A percentile compares a stretch with the other conserved stretches of the same genome.
Evolutionary conservation across 2,888 invertebrate species (phyloP).

Genomic region (Andrena marginata): DNA sequence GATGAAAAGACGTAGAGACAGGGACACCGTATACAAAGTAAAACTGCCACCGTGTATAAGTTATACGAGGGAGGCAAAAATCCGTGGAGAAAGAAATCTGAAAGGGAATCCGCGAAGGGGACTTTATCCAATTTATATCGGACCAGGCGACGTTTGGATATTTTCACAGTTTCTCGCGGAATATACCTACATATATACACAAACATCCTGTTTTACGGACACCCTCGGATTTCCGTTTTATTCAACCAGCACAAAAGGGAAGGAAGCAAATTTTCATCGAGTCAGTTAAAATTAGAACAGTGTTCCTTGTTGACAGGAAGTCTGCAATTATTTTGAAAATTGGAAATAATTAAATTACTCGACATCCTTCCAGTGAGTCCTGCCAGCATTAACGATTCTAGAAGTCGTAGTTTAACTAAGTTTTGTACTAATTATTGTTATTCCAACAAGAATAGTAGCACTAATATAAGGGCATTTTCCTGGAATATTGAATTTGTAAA

Average conservation of each 20-base stretch:
- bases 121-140: slow-evolving; percentile 55
- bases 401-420: too few species aligned
- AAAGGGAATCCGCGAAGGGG: slow-evolving; percentile 33
- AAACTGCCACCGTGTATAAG: slow-evolving; percentile 37
- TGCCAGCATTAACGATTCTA: too few species aligned
- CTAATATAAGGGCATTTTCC: too few species aligned
- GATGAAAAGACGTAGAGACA: slow-evolving; percentile 14
- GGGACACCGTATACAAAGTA: slow-evolving; percentile 19
- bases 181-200: neutral
- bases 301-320: neutral
- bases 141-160: slow-evolving; percentile 42
- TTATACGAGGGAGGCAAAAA: slow-evolving; percentile 25
- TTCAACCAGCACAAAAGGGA: neutral
- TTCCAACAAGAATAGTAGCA: too few species aligned
- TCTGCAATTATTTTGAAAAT: neutral
- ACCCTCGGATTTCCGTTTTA: neutral
- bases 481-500: too few species aligned
- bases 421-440: too few species aligned
- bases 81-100: slow-evolving; percentile 28
- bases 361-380: neutral
- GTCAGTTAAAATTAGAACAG: neutral
- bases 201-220: slow-evolving; percentile 24
- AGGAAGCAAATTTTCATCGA: neutral
- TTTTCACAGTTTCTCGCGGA: slow-evolving; percentile 30
- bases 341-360: neutral